These are phyloP conservation scores for Megamerina dolium DNA, from an alignment of 2,888 invertebrate genomes.

Conservation along the genomic window DNA sequence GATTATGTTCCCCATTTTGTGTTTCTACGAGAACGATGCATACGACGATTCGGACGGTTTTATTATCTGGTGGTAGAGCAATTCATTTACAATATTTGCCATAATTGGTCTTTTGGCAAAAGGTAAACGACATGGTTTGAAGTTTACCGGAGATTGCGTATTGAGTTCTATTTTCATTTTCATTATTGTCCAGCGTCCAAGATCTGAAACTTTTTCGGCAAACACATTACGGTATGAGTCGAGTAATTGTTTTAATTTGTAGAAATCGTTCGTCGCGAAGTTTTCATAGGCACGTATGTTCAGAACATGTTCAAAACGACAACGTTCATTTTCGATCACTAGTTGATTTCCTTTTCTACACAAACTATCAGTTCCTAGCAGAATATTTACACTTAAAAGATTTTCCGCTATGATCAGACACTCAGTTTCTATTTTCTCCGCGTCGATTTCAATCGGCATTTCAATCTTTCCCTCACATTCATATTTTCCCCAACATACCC, in stretches of 20 bases:
- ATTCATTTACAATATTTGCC: conserved; percentile 7
- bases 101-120: conserved; percentile 15
- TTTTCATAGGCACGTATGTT: background rate
- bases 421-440: conserved; percentile 1
- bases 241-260: background rate
- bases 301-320: background rate
- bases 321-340: conserved; percentile 7
- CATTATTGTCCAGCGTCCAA: too few species aligned
- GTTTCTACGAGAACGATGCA: conserved; percentile 21
- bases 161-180: conserved; percentile 15
- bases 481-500: conserved; percentile 12
- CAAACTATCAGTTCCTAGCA: conserved; percentile 6
- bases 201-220: too few species aligned
- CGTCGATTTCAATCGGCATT: conserved; percentile 5
- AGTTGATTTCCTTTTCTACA: conserved; percentile 9
- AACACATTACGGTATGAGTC: background rate
- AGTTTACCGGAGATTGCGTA: conserved; percentile 11
- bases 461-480: conserved; percentile 7
- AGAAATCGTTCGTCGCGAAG: background rate
- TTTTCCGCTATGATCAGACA: conserved; percentile 6
- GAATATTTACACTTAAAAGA: conserved; percentile 6
- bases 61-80: conserved; percentile 14
- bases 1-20: conserved; percentile 19
- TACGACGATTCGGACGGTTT: conserved; percentile 16
- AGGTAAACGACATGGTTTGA: conserved; percentile 18